Evolutionary conservation across 2,888 invertebrate species (phyloP).

Genomic region (Papilio gigon): DNA sequence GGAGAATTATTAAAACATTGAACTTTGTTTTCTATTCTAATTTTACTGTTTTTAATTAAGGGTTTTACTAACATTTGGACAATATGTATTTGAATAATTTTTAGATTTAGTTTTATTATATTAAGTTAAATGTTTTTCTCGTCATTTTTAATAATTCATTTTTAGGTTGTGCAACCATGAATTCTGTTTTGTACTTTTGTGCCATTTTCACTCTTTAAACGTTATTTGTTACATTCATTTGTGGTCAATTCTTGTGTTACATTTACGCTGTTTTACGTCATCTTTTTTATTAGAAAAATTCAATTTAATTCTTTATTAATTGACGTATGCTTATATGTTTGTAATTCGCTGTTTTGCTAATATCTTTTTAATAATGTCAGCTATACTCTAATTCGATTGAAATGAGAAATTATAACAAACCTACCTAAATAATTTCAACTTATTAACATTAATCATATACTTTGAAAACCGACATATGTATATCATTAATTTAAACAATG

Average conservation of each 20-base stretch:
- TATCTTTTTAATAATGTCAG: conserved; percentile 19
- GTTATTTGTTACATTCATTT: conserved; percentile 38
- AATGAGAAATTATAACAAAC: no score
- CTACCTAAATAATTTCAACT: no score
- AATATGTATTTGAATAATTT: conserved; percentile 3
- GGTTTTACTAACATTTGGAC: conserved; percentile 14
- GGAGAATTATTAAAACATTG: neutral
- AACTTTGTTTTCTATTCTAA: neutral
- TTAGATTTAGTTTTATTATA: conserved; percentile 21
- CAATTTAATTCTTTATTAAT: no score
- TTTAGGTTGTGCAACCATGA: conserved; percentile 70
- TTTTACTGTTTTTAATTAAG: conserved; percentile 4
- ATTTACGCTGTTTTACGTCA: neutral
- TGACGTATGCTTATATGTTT: no score
- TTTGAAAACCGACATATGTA: no score
- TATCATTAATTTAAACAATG: no score
- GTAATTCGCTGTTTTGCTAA: conserved; percentile 7
- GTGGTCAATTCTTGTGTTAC: neutral
- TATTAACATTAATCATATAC: no score
- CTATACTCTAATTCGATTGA: no score
- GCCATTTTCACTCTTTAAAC: conserved; percentile 52
- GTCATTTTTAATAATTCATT: conserved; percentile 44
- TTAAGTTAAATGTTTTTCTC: conserved; percentile 24
- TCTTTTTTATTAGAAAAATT: no score
- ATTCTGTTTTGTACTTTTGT: conserved; percentile 50